phyloP scores from a whole-genome alignment of 1,140 invertebrate species.

The Achroia grisella region DNA sequence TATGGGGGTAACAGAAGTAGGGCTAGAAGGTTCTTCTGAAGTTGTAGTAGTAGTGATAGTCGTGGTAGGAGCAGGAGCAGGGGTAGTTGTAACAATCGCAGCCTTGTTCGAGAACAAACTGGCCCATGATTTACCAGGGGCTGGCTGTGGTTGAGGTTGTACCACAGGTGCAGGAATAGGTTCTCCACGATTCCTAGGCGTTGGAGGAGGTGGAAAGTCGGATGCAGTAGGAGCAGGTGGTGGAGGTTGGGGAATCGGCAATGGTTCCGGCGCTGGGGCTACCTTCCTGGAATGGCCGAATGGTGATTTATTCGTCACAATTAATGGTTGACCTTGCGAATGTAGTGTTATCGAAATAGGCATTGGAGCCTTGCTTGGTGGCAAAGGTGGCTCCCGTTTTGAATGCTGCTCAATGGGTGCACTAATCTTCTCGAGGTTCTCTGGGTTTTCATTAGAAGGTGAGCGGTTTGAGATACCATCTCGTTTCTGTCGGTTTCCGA shows the following conservation, averaged over 20 bases:
- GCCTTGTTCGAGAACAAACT: slow-evolving; percentile 63
- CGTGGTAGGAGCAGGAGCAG: slow-evolving; percentile 16
- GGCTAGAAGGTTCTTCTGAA: slow-evolving; percentile 43
- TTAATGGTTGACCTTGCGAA: slow-evolving; percentile 51
- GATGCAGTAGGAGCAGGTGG: slow-evolving; percentile 64
- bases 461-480: slow-evolving; percentile 52
- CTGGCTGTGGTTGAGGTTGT: slow-evolving; percentile 44
- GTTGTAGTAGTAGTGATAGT: slow-evolving; percentile 19
- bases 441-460: slow-evolving; percentile 45
- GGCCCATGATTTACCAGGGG: slow-evolving; percentile 66
- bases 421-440: slow-evolving; percentile 25
- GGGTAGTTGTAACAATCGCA: slow-evolving; percentile 17
- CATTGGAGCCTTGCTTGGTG: slow-evolving; percentile 58
- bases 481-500: slow-evolving; percentile 62
- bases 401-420: slow-evolving; percentile 27
- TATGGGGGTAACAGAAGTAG: slow-evolving; percentile 37
- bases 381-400: slow-evolving; percentile 52
- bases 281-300: slow-evolving; percentile 62
- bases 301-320: slow-evolving; percentile 63
- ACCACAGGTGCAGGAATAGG: slow-evolving; percentile 36
- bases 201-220: slow-evolving; percentile 68
- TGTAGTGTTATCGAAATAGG: slow-evolving; percentile 56
- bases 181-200: slow-evolving; percentile 57
- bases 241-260: slow-evolving; percentile 47
- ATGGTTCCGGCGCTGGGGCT: slow-evolving; percentile 36